Conservation (phyloP, 2,113 vertebrate species). For the Petrocephalus zakoni region DNA sequence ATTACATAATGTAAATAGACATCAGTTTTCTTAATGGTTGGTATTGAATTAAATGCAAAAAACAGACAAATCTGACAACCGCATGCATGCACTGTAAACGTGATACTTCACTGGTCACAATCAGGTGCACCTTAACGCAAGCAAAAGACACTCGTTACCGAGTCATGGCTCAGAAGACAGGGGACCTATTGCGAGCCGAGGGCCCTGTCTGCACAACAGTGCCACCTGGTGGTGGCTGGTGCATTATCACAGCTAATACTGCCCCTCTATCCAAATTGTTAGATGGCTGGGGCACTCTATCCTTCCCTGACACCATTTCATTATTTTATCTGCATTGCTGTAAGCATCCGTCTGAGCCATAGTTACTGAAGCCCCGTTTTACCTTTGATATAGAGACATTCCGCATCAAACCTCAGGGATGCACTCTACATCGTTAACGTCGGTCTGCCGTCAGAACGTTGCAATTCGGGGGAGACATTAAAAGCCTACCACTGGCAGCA, state of each 20-base stretch:
- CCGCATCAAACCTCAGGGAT: background rate
- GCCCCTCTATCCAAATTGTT: background rate
- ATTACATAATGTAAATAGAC: constrained; percentile 1
- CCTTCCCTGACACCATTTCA: background rate
- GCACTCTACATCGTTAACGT: background rate
- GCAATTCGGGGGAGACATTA: background rate
- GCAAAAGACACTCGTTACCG: background rate
- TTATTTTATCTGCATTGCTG: background rate
- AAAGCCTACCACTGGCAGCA: background rate
- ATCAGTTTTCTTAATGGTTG: background rate
- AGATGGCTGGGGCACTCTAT: background rate
- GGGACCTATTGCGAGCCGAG: background rate
- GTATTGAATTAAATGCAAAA: background rate
- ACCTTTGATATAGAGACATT: background rate
- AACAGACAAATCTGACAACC: background rate
- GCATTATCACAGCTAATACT: background rate
- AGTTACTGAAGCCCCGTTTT: background rate
- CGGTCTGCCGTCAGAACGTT: background rate
- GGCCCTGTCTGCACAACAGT: background rate
- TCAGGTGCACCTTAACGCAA: background rate
- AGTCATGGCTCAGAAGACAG: background rate
- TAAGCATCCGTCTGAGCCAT: background rate
- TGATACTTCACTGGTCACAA: background rate
- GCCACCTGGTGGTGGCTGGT: background rate
- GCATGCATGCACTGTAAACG: background rate